A percentile compares a stretch with the other conserved stretches of the same genome.
phyloP scores from a whole-genome alignment of 2,113 vertebrate species.

The Cyanoderma ruficeps region DNA sequence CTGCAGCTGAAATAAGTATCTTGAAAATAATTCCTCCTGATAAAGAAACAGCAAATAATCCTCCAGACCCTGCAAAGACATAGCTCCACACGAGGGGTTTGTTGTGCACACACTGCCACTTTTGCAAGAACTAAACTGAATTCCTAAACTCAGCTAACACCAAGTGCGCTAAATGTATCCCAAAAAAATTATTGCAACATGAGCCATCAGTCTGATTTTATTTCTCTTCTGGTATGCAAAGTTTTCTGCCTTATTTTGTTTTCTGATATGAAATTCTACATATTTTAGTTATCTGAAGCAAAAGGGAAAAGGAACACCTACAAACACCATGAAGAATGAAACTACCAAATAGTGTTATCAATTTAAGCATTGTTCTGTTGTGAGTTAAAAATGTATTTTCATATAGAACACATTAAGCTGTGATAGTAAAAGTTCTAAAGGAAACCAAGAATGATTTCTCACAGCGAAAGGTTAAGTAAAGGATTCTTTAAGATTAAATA shows the following conservation, averaged over 20 bases:
- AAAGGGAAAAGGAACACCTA: neutral
- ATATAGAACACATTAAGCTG: neutral
- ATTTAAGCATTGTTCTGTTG: neutral
- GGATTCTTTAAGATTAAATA: slow-evolving; percentile 10
- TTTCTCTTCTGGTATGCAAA: neutral
- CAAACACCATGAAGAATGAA: neutral
- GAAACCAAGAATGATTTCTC: neutral
- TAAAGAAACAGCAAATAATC: neutral
- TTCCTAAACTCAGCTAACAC: neutral
- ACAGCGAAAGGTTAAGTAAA: slow-evolving; percentile 13
- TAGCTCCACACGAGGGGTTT: neutral
- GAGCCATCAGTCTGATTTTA: neutral
- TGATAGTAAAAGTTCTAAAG: neutral
- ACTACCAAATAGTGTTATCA: neutral
- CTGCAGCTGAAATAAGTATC: neutral
- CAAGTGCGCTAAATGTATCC: neutral
- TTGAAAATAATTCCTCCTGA: neutral
- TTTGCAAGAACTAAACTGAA: neutral
- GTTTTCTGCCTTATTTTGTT: neutral
- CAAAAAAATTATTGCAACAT: neutral
- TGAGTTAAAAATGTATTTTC: neutral
- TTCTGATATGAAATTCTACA: neutral
- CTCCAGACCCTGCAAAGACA: neutral
- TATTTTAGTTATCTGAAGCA: neutral
- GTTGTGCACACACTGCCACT: neutral